Base-by-base conservation (phyloP, 2,888 invertebrate species). In the Agrochola macilenta region DNA sequence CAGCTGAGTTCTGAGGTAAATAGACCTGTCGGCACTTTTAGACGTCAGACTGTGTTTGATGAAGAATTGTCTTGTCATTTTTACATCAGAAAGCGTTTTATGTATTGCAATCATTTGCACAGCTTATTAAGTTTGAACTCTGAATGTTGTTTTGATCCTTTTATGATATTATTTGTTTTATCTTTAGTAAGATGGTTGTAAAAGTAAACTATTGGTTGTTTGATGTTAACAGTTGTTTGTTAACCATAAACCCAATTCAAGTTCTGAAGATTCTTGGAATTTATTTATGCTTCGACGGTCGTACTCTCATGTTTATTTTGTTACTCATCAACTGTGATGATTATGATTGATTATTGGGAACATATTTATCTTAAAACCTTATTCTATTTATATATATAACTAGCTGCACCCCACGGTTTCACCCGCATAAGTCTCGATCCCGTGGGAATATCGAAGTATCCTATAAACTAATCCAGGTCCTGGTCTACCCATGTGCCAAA, bases 1-100 rank as follows among this genome's bases (percentile, higher is more conserved):
- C 86, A 81, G 74, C 84, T 81, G 81, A 63, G 81, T 66, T 71
- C 74, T 60, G 17, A 80, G 57, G 78, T 82, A 85, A 88, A 88
- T 81, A 79, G 66, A 85, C 69, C 73, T 88, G 87, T 80, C 85
- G 57, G 26, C 43, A 63, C 26, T 70, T 76, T 63, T 76, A 78
- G 73, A 74, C 64, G 68, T 58, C 64, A 65, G 61, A 69, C 43
- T 49, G 57, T 74, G 54, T 73, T 74, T 65, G 43, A 72, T 52
- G 63, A 63, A 74, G 78, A 79, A 57, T 43, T 77, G 64, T 65
- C 35, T 46, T 54, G 69, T 64, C 57, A 77, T 69, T 80, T 77
- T 78, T 69, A 75, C 43, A 46, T 63, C 63, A 74, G 69, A 69
- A 81, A 68, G 35, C 54, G 23, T 76, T 60, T 69, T 65, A 14